A percentile compares a stretch with the other conserved stretches of the same genome.
phyloP scores from a whole-genome alignment of 2,888 invertebrate species.

The Cataglyphis rosenhaueri region DNA sequence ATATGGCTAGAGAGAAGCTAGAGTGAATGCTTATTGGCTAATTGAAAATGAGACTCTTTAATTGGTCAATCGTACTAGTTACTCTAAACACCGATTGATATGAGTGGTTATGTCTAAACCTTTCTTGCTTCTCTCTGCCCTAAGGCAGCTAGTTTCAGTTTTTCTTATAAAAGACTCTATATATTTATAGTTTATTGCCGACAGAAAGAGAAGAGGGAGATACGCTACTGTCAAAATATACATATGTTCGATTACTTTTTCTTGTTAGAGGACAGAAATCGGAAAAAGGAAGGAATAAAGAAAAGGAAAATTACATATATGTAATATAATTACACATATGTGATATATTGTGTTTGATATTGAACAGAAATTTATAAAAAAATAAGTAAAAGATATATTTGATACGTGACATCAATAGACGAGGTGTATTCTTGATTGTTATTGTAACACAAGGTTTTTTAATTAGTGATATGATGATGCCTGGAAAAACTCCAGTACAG shows the following conservation, averaged over 20 bases:
- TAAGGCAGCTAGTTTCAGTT: background rate
- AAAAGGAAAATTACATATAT: background rate
- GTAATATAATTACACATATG: no score
- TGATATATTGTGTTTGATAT: background rate
- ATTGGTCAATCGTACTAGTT: no score
- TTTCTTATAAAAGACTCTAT: background rate
- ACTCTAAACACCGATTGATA: no score
- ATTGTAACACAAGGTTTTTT: background rate
- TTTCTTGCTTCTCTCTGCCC: no score
- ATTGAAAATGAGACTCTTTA: no score
- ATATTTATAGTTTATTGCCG: background rate
- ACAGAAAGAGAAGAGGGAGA: background rate
- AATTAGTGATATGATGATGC: conserved; percentile 72
- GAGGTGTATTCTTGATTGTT: background rate
- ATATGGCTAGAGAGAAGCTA: no score
- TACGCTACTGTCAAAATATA: background rate
- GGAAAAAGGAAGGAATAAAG: background rate
- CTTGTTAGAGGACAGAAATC: background rate
- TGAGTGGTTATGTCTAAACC: no score
- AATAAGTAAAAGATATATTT: background rate
- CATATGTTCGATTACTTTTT: background rate
- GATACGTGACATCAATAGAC: background rate
- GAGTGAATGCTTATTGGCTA: no score
- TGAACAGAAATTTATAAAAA: background rate
- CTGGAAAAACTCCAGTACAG: conserved; percentile 77